Evolutionary conservation across 2,113 vertebrate genomes (phyloP).

Genomic region (Mungos mungo): DNA sequence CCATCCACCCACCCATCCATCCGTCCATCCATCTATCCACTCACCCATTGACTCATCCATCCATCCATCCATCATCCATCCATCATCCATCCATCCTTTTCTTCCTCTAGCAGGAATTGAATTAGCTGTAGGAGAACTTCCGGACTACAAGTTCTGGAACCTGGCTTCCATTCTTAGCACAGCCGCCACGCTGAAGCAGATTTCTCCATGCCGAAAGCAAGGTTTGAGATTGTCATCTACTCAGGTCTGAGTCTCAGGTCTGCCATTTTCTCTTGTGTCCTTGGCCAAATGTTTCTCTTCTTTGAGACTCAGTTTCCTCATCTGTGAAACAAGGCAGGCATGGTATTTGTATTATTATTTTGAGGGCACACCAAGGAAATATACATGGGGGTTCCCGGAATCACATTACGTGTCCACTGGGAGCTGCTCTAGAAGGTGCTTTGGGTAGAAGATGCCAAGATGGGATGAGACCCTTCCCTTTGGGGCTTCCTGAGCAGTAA

Average conservation of each 20-base stretch:
- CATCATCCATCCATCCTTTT: not conserved
- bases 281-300: not conserved
- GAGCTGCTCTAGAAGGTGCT: too few species aligned
- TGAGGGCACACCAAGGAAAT: not conserved
- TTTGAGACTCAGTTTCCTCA: not conserved
- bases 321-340: not conserved
- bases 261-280: not conserved
- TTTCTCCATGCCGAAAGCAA: not conserved
- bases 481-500: not conserved
- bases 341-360: not conserved
- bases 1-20: not conserved
- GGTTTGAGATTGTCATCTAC: not conserved
- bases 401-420: accelerated
- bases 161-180: not conserved
- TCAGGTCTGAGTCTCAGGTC: not conserved
- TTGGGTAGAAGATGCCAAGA: not conserved
- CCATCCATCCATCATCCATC: not conserved
- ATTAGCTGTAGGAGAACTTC: not conserved
- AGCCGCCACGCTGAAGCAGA: not conserved
- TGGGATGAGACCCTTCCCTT: not conserved
- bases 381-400: not conserved
- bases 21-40: accelerated
- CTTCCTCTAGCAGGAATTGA: not conserved
- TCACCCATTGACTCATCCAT: accelerated
- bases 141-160: not conserved